These are phyloP conservation scores for Callaeas wilsoni DNA, from an alignment of 2,113 vertebrate genomes.

Conservation along the genomic window DNA sequence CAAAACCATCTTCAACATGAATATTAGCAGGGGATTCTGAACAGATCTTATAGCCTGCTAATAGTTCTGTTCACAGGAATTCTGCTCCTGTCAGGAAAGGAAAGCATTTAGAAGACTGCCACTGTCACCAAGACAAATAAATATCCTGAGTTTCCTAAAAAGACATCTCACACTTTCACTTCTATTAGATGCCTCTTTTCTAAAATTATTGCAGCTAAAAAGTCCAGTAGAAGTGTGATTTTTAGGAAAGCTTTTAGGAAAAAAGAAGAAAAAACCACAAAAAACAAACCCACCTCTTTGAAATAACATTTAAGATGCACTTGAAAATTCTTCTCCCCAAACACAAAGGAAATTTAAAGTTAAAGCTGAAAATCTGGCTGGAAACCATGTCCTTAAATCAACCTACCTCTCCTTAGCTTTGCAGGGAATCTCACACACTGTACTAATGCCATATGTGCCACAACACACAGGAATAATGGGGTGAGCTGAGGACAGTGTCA, in stretches of 20 bases:
- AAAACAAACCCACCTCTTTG: not conserved
- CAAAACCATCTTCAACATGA: not conserved
- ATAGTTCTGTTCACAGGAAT: not conserved
- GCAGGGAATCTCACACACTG: slow-evolving; percentile 65
- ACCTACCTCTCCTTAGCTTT: slow-evolving; percentile 65
- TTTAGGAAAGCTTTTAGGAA: not conserved
- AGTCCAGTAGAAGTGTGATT: not conserved
- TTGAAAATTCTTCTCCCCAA: not conserved
- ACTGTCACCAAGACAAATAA: slow-evolving; percentile 6
- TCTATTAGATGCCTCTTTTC: not conserved
- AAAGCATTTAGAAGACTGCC: not conserved
- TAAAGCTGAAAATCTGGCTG: slow-evolving; percentile 55
- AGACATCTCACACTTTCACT: not conserved
- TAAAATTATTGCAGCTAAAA: not conserved
- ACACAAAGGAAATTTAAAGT: slow-evolving; percentile 47
- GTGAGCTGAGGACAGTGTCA: slow-evolving; percentile 64
- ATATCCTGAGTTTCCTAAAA: not conserved
- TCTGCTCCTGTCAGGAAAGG: not conserved
- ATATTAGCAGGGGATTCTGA: not conserved
- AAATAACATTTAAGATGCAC: not conserved
- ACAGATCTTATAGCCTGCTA: not conserved
- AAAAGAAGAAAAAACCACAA: not conserved
- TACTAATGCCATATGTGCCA: slow-evolving; percentile 69
- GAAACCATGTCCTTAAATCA: slow-evolving; percentile 66
- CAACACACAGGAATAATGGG: slow-evolving; percentile 63